These are phyloP conservation scores for Macaria notata DNA, from an alignment of 2,888 invertebrate species.

Conservation along the genomic window DNA sequence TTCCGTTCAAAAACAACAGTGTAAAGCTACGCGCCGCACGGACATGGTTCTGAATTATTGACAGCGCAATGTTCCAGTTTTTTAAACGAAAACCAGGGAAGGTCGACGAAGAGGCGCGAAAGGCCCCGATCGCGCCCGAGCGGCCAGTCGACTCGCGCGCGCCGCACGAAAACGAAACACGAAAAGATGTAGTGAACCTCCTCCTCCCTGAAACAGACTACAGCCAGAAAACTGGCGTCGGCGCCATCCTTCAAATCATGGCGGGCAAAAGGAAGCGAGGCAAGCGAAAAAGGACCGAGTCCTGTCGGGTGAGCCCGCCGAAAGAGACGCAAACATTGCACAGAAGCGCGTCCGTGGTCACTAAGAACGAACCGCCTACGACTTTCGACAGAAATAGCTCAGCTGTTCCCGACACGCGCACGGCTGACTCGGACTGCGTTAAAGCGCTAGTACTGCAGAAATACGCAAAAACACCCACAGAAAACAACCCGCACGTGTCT, in stretches of 20 bases:
- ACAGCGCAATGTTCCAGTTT: slow-evolving; percentile 69
- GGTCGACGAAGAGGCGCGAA: slow-evolving; percentile 57
- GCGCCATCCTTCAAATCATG: slow-evolving; percentile 73
- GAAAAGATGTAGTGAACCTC: slow-evolving; percentile 76
- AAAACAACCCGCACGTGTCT: slow-evolving; percentile 71
- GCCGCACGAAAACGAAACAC: slow-evolving; percentile 53
- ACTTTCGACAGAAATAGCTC: slow-evolving; percentile 66
- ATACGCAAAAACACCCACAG: slow-evolving; percentile 63
- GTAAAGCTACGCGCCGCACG: slow-evolving; percentile 45
- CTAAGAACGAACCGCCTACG: slow-evolving; percentile 54
- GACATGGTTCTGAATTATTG: slow-evolving; percentile 53
- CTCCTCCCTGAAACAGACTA: slow-evolving; percentile 69
- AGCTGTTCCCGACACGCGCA: slow-evolving; percentile 35
- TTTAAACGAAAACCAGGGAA: slow-evolving; percentile 76
- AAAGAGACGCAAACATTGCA: slow-evolving; percentile 33
- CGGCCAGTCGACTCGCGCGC: slow-evolving; percentile 61
- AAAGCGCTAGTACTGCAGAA: slow-evolving; percentile 73
- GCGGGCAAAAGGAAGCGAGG: slow-evolving; percentile 66
- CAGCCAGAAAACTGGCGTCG: slow-evolving; percentile 66
- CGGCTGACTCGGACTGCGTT: slow-evolving; percentile 61
- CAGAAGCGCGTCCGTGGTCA: slow-evolving; percentile 47
- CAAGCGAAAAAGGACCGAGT: slow-evolving; percentile 60
- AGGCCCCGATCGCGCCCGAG: slow-evolving; percentile 46
- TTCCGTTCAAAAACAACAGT: slow-evolving; percentile 36
- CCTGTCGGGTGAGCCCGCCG: slow-evolving; percentile 57